A percentile compares a stretch with the other conserved stretches of the same genome.
These are phyloP conservation scores for Rutpela maculata DNA, from an alignment of 2,888 invertebrate genomes.

Conservation along the genomic window DNA sequence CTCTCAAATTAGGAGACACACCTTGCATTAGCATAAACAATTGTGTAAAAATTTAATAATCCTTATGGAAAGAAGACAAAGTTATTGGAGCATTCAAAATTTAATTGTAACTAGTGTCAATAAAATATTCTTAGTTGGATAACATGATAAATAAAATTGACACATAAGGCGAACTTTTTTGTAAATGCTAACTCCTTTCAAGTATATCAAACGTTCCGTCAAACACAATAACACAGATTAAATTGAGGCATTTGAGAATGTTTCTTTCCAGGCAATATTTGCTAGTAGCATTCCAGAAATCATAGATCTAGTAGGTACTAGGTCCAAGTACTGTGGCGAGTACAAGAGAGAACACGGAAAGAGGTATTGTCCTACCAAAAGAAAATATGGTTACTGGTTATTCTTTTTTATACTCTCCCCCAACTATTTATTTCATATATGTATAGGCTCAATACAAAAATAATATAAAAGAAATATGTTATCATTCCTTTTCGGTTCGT, in stretches of 20 bases:
- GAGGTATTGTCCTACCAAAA: constrained; percentile 83
- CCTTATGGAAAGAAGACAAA: too few relatives aligned
- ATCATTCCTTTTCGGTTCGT: too few relatives aligned
- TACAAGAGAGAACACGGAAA: constrained; percentile 99
- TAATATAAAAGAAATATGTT: constrained; percentile 13
- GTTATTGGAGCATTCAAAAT: too few relatives aligned
- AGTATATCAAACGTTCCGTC: constrained; percentile 11
- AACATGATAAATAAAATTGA: constrained; percentile 3
- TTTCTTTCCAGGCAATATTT: constrained; percentile 98
- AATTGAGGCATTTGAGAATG: constrained; percentile 67
- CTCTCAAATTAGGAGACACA: too few relatives aligned
- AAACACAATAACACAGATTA: constrained; percentile 45
- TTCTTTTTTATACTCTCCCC: constrained; percentile 11
- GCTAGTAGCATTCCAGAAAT: constrained; percentile 99
- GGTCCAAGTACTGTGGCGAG: constrained; percentile 99
- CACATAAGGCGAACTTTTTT: constrained; percentile 12
- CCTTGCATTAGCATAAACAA: too few relatives aligned
- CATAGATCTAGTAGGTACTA: constrained; percentile 99
- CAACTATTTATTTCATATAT: constrained; percentile 22
- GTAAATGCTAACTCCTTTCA: constrained; percentile 4
- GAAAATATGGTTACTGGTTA: constrained; percentile 56
- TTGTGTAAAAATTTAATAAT: too few relatives aligned
- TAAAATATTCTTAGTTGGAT: too few relatives aligned
- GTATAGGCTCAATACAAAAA: constrained; percentile 13
- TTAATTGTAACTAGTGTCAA: too few relatives aligned